Conservation (phyloP, 2,113 vertebrate species). For the Pseudorectes ferrugineus region DNA sequence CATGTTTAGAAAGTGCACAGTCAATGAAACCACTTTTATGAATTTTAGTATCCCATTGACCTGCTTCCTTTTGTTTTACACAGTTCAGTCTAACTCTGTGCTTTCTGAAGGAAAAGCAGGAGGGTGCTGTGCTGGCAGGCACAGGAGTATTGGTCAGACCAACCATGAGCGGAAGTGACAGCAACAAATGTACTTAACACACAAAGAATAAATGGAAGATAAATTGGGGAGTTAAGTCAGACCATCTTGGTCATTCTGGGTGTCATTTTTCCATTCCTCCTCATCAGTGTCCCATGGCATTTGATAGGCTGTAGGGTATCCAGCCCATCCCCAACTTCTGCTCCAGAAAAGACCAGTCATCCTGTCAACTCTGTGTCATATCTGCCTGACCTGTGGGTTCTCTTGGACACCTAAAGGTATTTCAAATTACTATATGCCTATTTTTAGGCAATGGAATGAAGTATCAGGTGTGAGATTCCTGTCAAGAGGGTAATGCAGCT, state of each 20-base stretch:
- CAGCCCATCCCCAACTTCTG: rapidly evolving
- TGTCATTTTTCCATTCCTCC: not conserved
- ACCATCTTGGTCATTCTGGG: not conserved
- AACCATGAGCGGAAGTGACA: not conserved
- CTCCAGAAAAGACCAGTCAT: not conserved
- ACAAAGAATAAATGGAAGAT: not conserved
- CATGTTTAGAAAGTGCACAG: not conserved
- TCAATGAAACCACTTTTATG: not conserved
- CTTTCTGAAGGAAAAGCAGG: not conserved
- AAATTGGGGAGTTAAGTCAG: not conserved
- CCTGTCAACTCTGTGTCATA: not conserved
- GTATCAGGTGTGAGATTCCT: not conserved
- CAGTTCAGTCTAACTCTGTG: not conserved
- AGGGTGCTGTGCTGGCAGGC: not conserved
- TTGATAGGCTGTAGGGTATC: not conserved
- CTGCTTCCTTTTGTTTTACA: not conserved
- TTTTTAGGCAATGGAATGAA: not conserved
- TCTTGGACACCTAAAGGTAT: not conserved
- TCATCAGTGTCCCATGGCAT: not conserved
- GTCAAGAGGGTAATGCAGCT: not conserved
- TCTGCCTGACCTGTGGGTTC: not conserved
- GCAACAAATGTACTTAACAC: not conserved
- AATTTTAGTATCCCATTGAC: not conserved
- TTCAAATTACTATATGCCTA: not conserved
- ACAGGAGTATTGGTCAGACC: not conserved